These are phyloP conservation scores for Rhincodon typus DNA, from an alignment of 2,797 vertebrate species.

Conservation along the genomic window DNA sequence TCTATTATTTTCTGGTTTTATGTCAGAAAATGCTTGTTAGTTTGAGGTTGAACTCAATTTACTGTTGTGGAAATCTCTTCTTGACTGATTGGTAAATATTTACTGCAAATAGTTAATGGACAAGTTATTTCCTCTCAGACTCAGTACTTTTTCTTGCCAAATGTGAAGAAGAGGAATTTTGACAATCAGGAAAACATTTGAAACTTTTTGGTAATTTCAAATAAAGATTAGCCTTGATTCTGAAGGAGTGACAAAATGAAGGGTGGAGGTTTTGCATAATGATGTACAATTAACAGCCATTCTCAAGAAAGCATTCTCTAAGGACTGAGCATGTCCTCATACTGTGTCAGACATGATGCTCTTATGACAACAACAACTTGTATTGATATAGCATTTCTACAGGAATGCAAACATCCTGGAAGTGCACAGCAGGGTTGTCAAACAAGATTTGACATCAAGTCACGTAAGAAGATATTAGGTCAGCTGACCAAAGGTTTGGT, in stretches of 20 bases:
- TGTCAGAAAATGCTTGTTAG: neutral
- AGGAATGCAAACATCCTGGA: neutral
- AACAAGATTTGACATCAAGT: neutral
- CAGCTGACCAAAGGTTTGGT: neutral
- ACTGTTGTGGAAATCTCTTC: neutral
- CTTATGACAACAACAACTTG: neutral
- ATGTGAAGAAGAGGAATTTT: neutral
- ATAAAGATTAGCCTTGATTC: neutral
- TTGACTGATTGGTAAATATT: neutral
- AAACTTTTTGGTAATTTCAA: neutral
- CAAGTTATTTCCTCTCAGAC: neutral
- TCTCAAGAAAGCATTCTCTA: neutral
- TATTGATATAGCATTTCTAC: neutral
- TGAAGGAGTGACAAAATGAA: neutral
- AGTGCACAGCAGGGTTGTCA: neutral
- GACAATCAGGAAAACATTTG: neutral
- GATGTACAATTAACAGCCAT: neutral
- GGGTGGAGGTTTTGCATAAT: neutral
- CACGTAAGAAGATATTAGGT: neutral
- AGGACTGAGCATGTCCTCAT: neutral
- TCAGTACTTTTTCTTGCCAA: neutral
- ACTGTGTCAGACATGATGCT: neutral
- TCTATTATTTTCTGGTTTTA: too few relatives aligned
- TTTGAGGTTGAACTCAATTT: neutral
- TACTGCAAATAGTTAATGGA: neutral